phyloP scores from a whole-genome alignment of 2,113 vertebrate genomes.

The Ciconia maguari region DNA sequence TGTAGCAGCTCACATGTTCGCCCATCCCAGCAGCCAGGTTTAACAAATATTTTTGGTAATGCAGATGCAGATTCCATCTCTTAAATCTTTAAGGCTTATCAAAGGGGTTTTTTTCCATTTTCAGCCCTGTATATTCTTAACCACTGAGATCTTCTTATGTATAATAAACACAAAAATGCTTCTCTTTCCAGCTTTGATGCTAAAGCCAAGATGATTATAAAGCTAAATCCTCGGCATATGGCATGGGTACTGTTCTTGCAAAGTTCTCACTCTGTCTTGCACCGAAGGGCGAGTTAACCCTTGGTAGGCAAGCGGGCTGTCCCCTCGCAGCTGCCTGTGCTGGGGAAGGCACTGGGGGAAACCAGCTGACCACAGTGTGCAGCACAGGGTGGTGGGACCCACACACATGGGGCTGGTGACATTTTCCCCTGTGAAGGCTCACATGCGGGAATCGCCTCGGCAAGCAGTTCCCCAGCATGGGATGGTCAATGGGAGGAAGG shows the following conservation, averaged over 20 bases:
- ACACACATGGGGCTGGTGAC: accelerated
- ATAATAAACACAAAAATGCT: constrained; percentile 58
- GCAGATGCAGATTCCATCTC: constrained; percentile 25
- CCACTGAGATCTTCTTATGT: constrained; percentile 42
- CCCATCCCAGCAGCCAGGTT: neutral
- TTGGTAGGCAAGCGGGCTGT: neutral
- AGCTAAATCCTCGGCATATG: constrained; percentile 57
- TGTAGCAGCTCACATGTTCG: neutral
- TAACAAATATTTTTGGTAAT: constrained; percentile 43
- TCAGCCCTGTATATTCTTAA: constrained; percentile 27
- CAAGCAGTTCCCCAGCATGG: accelerated
- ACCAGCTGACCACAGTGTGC: accelerated
- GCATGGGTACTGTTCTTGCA: neutral
- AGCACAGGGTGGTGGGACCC: neutral
- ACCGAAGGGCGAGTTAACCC: neutral
- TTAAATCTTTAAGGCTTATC: constrained; percentile 61
- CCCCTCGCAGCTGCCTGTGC: accelerated
- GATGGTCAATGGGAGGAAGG: neutral
- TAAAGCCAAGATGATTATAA: constrained; percentile 63
- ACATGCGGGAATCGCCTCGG: neutral
- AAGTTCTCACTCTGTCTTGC: neutral
- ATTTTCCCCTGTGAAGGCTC: neutral
- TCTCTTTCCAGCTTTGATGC: constrained; percentile 56
- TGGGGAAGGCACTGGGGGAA: neutral
- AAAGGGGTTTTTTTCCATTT: neutral